A percentile compares a stretch with the other conserved stretches of the same genome.
phyloP scores from a whole-genome alignment of 2,888 invertebrate genomes.

The Homarus gammarus region DNA sequence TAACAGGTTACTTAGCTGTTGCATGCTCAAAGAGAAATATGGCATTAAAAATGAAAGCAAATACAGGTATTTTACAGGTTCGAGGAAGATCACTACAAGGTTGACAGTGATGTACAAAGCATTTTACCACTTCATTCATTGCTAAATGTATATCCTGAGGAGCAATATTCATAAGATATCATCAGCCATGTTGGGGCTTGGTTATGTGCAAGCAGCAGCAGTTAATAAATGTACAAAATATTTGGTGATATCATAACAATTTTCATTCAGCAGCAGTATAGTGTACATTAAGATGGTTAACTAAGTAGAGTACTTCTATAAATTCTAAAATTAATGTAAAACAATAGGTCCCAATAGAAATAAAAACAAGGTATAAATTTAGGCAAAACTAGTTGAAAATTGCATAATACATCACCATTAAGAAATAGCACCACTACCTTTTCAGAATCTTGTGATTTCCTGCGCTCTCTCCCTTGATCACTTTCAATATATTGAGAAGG shows the following conservation, averaged over 20 bases:
- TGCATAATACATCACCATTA: conserved; percentile 32
- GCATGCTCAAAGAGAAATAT: neutral
- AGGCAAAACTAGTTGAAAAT: conserved; percentile 4
- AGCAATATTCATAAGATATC: neutral
- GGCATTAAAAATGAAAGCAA: neutral
- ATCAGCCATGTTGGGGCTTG: neutral
- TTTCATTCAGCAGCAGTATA: conserved; percentile 3
- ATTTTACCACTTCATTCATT: neutral
- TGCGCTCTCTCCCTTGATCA: conserved; percentile 6
- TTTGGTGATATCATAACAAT: conserved; percentile 40
- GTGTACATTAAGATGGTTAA: neutral
- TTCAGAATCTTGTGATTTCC: conserved; percentile 25
- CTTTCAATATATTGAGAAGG: neutral
- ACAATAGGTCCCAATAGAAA: too few relatives aligned
- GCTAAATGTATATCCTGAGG: neutral
- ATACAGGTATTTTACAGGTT: neutral
- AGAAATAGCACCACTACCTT: conserved; percentile 51
- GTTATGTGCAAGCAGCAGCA: conserved; percentile 34
- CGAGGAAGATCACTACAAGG: neutral
- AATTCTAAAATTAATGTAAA: neutral
- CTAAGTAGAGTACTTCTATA: neutral
- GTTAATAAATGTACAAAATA: conserved; percentile 19
- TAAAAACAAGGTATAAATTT: neutral
- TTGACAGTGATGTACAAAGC: neutral
- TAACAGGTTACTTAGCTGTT: neutral